A percentile compares a stretch with the other conserved stretches of the same genome.
These are phyloP conservation scores for Tenualosa ilisha DNA, from an alignment of 2,797 vertebrate genomes.

Conservation along the genomic window DNA sequence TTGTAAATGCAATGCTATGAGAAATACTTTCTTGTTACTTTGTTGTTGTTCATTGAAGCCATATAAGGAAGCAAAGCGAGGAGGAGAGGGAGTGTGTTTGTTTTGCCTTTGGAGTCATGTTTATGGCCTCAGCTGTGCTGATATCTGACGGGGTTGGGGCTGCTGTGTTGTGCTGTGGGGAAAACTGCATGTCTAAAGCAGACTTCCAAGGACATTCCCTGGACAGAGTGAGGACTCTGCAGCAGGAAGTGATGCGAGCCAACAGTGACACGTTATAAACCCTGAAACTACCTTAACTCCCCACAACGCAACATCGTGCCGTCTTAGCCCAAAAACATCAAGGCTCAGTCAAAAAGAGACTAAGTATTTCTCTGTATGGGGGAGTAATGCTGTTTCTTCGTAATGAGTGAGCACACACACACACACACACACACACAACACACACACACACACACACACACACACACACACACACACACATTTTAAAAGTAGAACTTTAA, in stretches of 20 bases:
- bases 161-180: neutral
- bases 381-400: neutral
- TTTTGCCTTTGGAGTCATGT: neutral
- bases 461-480: neutral
- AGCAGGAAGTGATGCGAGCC: no score
- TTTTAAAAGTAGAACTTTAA: no score
- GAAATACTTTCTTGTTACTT: neutral
- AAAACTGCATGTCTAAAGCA: neutral
- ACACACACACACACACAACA: neutral
- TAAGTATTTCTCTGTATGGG: neutral
- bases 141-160: neutral
- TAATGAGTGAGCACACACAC: slow-evolving; percentile 12
- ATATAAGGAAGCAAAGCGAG: neutral
- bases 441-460: neutral
- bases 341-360: neutral
- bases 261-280: no score
- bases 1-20: neutral
- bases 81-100: neutral
- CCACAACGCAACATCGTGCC: neutral
- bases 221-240: no score
- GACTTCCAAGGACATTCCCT: neutral
- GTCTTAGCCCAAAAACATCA: neutral
- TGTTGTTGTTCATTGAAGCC: neutral
- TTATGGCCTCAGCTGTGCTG: neutral
- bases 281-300: neutral